phyloP scores from a whole-genome alignment of 2,888 invertebrate genomes.

The Eupithecia tripunctaria region DNA sequence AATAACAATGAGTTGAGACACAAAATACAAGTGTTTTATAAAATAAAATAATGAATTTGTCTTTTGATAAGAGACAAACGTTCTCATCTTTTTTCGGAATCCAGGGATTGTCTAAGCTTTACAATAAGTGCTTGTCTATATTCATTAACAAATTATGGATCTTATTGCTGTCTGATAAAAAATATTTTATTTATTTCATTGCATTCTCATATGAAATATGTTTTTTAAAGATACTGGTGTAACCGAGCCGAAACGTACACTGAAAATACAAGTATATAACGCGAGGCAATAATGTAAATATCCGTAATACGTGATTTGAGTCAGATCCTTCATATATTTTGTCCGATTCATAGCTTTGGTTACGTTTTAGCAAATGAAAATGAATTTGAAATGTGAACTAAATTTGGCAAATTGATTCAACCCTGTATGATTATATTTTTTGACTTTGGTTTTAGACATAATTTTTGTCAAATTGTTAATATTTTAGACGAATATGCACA shows the following conservation, averaged over 20 bases:
- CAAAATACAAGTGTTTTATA: background rate
- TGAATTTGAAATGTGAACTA: background rate
- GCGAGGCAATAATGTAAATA: background rate
- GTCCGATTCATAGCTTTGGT: background rate
- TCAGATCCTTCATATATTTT: background rate
- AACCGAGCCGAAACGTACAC: background rate
- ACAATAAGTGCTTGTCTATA: too few species aligned
- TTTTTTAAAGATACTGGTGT: background rate
- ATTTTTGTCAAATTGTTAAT: background rate
- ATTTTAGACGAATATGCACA: slow-evolving; percentile 22
- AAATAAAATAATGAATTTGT: background rate
- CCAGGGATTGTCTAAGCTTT: background rate
- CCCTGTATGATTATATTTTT: background rate
- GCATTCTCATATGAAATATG: background rate
- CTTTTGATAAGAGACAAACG: background rate
- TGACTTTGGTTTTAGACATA: background rate
- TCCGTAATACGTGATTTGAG: background rate
- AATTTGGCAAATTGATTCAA: background rate
- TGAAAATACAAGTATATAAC: background rate
- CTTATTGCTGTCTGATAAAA: too few species aligned
- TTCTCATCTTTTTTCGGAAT: background rate
- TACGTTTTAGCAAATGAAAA: background rate
- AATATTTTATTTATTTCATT: too few species aligned
- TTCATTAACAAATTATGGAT: too few species aligned
- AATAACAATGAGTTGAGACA: slow-evolving; percentile 2